These are phyloP conservation scores for Drosophila cardini DNA, from an alignment of 1,140 invertebrate species.

Conservation along the genomic window DNA sequence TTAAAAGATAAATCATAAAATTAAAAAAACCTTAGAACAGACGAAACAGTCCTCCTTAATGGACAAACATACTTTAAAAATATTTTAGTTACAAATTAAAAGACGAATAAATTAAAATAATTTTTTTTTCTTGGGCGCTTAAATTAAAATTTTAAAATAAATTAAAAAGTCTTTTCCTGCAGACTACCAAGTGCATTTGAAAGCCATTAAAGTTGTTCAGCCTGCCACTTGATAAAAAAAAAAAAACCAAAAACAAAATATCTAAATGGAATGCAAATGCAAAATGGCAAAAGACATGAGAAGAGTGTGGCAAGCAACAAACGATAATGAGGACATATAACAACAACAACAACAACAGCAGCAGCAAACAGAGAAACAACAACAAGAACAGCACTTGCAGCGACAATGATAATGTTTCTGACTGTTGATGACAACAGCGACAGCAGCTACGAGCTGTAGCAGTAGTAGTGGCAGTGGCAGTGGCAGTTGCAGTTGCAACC, in stretches of 20 bases:
- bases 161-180: slow-evolving; percentile 53
- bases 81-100: too few species aligned
- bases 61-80: too few species aligned
- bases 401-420: slow-evolving; percentile 75
- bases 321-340: slow-evolving; percentile 78
- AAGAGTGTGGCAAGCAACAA: slow-evolving; percentile 64
- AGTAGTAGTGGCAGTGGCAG: slow-evolving; percentile 24
- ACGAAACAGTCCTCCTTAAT: too few species aligned
- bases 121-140: background rate
- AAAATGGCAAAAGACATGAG: slow-evolving; percentile 76
- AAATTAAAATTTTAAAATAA: slow-evolving; percentile 29
- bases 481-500: slow-evolving; percentile 15
- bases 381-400: slow-evolving; percentile 59
- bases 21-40: too few species aligned
- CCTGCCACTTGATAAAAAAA: slow-evolving; percentile 60
- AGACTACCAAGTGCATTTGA: slow-evolving; percentile 69
- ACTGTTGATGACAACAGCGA: slow-evolving; percentile 74
- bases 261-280: slow-evolving; percentile 48
- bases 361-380: slow-evolving; percentile 68
- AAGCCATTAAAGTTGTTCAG: slow-evolving; percentile 74
- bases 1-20: too few species aligned
- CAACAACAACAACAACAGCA: slow-evolving; percentile 58
- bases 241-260: slow-evolving; percentile 37
- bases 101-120: background rate
- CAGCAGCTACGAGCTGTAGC: slow-evolving; percentile 18